A percentile compares a stretch with the other conserved stretches of the same genome.
Evolutionary conservation across 2,888 invertebrate species (phyloP).

Genomic region (Sinodicranocentrus sp.): DNA sequence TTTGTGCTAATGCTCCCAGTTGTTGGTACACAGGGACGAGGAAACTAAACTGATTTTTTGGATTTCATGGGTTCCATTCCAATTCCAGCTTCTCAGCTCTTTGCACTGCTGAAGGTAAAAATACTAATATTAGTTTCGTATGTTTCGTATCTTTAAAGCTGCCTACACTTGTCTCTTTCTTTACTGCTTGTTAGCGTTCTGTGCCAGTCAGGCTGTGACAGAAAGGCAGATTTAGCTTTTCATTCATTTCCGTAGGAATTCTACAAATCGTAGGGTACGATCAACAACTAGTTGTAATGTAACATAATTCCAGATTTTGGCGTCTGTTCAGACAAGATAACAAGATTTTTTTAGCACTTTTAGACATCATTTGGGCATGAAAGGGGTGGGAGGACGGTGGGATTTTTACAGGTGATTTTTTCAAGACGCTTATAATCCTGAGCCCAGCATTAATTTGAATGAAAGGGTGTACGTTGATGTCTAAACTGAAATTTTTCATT

Average conservation of each 20-base stretch:
- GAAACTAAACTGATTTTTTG: constrained; percentile 27
- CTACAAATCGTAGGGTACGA: not conserved
- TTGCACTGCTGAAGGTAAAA: constrained; percentile 54
- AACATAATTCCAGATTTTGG: constrained; percentile 23
- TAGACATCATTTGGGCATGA: too few species aligned
- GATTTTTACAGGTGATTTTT: not conserved
- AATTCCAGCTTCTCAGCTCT: constrained; percentile 58
- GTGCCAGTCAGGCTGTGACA: not conserved
- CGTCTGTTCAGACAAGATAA: constrained; percentile 10
- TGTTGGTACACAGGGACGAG: too few species aligned
- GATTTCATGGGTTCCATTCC: constrained; percentile 60
- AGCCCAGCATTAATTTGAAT: too few species aligned
- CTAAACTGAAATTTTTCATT: too few species aligned
- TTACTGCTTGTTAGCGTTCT: not conserved
- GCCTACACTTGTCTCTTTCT: not conserved
- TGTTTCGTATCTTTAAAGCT: not conserved
- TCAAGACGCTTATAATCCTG: not conserved
- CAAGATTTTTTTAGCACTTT: not conserved
- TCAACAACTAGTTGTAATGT: not conserved
- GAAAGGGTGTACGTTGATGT: too few species aligned
- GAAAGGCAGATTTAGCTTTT: not conserved
- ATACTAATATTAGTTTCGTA: not conserved
- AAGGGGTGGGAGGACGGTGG: not conserved
- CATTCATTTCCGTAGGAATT: constrained; percentile 3
- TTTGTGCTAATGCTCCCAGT: too few species aligned